Percentiles rank a stretch among this genome's conserved stretches.
These are phyloP conservation scores for Popillia japonica DNA, from an alignment of 1,140 invertebrate species.

Conservation along the genomic window DNA sequence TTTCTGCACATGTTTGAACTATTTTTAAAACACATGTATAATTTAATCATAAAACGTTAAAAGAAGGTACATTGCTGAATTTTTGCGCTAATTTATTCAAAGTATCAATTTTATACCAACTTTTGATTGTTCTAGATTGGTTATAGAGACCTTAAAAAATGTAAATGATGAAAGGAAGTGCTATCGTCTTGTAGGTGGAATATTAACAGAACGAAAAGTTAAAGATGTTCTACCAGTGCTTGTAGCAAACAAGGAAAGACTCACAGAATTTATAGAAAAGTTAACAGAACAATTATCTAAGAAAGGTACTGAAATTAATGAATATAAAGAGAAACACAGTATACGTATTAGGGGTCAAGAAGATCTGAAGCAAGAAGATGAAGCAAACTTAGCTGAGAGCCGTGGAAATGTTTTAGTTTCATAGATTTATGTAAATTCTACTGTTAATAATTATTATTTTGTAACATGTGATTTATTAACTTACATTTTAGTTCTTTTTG, in stretches of 20 bases:
- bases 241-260: conserved; percentile 81
- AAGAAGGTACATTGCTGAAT: no score
- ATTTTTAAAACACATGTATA: conserved; percentile 19
- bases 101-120: no score
- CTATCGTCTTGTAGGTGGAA: conserved; percentile 92
- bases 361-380: conserved; percentile 61
- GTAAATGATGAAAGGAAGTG: conserved; percentile 88
- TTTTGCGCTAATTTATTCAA: no score
- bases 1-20: conserved; percentile 26
- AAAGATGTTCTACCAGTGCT: conserved; percentile 89
- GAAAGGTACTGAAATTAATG: conserved; percentile 92
- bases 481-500: background rate
- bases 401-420: conserved; percentile 60
- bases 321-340: conserved; percentile 91
- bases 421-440: conserved; percentile 44
- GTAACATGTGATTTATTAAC: background rate
- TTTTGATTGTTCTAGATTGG: conserved; percentile 75
- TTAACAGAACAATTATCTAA: conserved; percentile 82
- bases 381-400: conserved; percentile 45
- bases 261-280: conserved; percentile 79
- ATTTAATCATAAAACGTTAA: no score
- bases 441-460: background rate
- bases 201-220: conserved; percentile 92
- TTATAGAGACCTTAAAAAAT: conserved; percentile 91
- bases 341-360: conserved; percentile 79